Evolutionary conservation across 1,140 invertebrate species (phyloP), one percentile per base, ranked within the genome.

Genomic region (Saccostrea cuccullata): DNA sequence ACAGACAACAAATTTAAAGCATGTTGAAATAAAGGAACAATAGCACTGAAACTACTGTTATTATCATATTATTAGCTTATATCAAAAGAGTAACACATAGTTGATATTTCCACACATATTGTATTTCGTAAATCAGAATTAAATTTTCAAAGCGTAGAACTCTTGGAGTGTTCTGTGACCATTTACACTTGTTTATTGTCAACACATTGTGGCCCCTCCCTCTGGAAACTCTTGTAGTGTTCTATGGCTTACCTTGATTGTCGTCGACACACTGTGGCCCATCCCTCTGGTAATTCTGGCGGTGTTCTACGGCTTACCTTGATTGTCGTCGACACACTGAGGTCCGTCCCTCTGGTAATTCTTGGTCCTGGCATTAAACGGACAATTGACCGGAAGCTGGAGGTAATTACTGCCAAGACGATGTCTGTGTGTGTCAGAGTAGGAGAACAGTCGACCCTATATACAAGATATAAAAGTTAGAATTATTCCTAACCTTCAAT

Each of bases 371-470:
- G 95, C 36, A 94, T 94, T 94, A 91, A 97, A 98, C 0, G 98
- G 98, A 92, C 98, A 98, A 94, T 99, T 99, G n/a, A 99, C 98
- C 9, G 98, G 97, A 67, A 99, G 96, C 94, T 99, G 98, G 73
- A 97, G 96, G 95, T 97, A 98, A 94, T 99, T 99, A 0, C 97
- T 96, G 64, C 99, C 99, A 67, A 99, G 96, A 36, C 98, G 97
- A 95, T 99, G 97, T 88, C 98, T 96, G 92, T 99, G 98, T 6
- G 99, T 98, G 95, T 99, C 99, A 8, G 96, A 96, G 95, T 99
- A 99, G 15, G 98, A 97, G 94, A 99, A 99, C 9, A 99, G 95
- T 90, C 99, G 97, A 64, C 98, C 98, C 95, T 96, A 73, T 0
- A 73, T 8, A 30, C 9, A 73, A 11, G 9, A 60, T 60, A 60